Evolutionary conservation across 2,113 vertebrate species (phyloP).

Genomic region (Hemiscyllium ocellatum): DNA sequence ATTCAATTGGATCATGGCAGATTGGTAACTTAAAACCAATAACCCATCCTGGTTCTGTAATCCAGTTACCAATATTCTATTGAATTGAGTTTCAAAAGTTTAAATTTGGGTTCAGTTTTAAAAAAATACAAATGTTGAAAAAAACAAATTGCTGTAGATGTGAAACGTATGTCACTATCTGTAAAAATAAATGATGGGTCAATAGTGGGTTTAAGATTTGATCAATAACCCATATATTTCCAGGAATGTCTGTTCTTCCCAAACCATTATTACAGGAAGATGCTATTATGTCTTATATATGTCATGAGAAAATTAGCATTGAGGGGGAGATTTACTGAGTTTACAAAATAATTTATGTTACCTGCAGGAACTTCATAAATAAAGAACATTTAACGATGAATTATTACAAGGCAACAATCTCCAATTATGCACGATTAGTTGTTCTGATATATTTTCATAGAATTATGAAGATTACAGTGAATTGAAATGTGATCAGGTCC

Average conservation of each 20-base stretch:
- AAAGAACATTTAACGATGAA: neutral
- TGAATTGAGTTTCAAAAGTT: neutral
- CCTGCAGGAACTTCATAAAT: neutral
- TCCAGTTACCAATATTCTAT: neutral
- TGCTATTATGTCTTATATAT: neutral
- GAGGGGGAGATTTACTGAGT: neutral
- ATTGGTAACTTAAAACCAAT: neutral
- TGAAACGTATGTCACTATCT: neutral
- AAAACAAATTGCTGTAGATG: neutral
- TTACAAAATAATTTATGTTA: neutral
- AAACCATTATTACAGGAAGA: neutral
- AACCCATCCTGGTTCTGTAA: neutral
- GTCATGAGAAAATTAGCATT: neutral
- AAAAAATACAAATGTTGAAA: neutral
- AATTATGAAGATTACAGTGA: neutral
- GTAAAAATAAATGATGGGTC: neutral
- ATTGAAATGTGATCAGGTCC: neutral
- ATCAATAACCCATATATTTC: neutral
- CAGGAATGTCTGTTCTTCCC: neutral
- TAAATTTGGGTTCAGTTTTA: neutral
- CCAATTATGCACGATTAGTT: neutral
- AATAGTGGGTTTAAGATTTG: neutral
- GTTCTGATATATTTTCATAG: neutral
- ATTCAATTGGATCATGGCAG: neutral
- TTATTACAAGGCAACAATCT: neutral